These are phyloP conservation scores for Labeo rohita DNA, from an alignment of 2,113 vertebrate genomes.

Conservation along the genomic window DNA sequence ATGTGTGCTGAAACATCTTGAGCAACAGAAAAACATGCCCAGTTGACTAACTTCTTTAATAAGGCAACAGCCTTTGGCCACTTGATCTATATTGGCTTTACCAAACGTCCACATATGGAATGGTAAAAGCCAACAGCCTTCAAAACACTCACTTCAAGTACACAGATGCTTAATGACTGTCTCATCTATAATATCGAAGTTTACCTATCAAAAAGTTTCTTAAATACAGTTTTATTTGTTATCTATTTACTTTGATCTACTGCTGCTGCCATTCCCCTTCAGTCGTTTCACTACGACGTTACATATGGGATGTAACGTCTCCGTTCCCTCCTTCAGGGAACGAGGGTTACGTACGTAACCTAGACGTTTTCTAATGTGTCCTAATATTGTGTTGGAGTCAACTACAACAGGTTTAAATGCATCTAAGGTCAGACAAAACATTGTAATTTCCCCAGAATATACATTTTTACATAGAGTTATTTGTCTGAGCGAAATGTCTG, in stretches of 20 bases:
- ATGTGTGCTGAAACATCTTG: slow-evolving; percentile 28
- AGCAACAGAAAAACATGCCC: slow-evolving; percentile 20
- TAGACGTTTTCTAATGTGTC: too few relatives aligned
- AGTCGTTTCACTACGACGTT: too few relatives aligned
- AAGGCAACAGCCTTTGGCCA: neutral
- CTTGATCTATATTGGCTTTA: neutral
- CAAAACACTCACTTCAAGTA: neutral
- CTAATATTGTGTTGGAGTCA: too few relatives aligned
- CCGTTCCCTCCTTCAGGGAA: too few relatives aligned
- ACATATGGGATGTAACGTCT: too few relatives aligned
- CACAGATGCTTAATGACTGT: neutral
- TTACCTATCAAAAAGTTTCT: neutral
- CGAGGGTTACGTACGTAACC: too few relatives aligned
- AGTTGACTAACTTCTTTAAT: slow-evolving; percentile 25
- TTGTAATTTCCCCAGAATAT: too few relatives aligned
- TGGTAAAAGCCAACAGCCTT: neutral
- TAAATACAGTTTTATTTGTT: neutral
- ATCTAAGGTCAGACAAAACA: too few relatives aligned
- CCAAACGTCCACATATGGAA: neutral
- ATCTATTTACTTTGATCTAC: neutral
- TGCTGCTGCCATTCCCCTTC: neutral
- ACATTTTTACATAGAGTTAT: too few relatives aligned
- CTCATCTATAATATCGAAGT: neutral
- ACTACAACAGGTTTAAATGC: too few relatives aligned
- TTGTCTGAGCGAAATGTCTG: too few relatives aligned